Percentiles rank a stretch among this genome's conserved stretches.
Evolutionary conservation across 2,888 invertebrate species (phyloP).

Genomic region (Leucania comma): DNA sequence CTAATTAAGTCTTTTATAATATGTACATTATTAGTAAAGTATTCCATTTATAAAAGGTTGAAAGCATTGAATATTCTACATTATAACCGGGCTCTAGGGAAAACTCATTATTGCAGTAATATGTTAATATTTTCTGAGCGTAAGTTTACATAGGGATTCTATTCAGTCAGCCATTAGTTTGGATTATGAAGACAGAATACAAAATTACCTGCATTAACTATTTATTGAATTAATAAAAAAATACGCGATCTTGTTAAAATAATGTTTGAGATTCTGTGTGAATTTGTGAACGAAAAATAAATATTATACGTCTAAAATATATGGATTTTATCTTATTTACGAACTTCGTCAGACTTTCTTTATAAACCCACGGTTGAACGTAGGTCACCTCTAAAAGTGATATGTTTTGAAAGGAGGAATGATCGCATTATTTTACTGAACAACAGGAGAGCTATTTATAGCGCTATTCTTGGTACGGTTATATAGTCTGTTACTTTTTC

Average conservation of each 20-base stretch:
- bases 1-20: background rate
- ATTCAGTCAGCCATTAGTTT: slow-evolving; percentile 51
- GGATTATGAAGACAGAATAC: slow-evolving; percentile 44
- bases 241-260: slow-evolving; percentile 13
- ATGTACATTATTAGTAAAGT: background rate
- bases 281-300: slow-evolving; percentile 19
- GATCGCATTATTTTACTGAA: background rate
- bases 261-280: slow-evolving; percentile 12
- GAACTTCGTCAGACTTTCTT: background rate
- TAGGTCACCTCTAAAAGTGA: background rate
- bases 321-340: background rate
- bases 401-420: background rate
- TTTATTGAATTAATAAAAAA: slow-evolving; percentile 40
- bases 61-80: slow-evolving; percentile 56
- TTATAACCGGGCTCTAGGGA: slow-evolving; percentile 34
- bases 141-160: slow-evolving; percentile 48
- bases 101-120: slow-evolving; percentile 52
- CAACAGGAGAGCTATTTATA: background rate
- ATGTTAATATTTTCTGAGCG: slow-evolving; percentile 57
- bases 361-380: background rate
- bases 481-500: no score
- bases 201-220: slow-evolving; percentile 44
- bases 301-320: slow-evolving; percentile 21
- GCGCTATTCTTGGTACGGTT: no score
- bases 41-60: slow-evolving; percentile 21